phyloP scores from a whole-genome alignment of 2,113 vertebrate species.

The Psilopogon haemacephalus region DNA sequence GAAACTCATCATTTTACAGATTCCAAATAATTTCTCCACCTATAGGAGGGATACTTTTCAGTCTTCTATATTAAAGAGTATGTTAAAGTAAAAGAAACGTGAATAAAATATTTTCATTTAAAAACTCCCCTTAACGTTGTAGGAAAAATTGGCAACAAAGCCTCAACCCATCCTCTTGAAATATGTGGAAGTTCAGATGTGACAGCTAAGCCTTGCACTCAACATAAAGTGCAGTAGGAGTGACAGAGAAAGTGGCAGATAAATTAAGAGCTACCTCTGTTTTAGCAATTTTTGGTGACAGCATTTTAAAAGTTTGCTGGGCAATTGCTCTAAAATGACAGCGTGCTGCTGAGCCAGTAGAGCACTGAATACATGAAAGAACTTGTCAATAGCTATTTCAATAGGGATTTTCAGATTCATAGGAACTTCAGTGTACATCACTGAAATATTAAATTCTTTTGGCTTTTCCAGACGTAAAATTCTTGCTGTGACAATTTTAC shows the following conservation, averaged over 20 bases:
- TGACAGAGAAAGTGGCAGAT: constrained; percentile 74
- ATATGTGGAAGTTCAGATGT: constrained; percentile 32
- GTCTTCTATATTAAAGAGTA: background rate
- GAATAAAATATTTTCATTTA: background rate
- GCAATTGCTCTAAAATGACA: constrained; percentile 70
- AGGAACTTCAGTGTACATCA: constrained; percentile 13
- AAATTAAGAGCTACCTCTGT: constrained; percentile 76
- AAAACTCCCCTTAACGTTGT: constrained; percentile 17
- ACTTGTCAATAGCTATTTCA: constrained; percentile 50
- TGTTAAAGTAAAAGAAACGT: background rate
- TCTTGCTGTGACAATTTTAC: background rate
- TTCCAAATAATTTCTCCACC: background rate
- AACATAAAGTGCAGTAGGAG: constrained; percentile 63
- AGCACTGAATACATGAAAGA: constrained; percentile 52
- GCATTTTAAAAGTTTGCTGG: constrained; percentile 74
- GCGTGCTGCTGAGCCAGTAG: constrained; percentile 51
- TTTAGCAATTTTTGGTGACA: constrained; percentile 77
- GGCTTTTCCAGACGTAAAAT: constrained; percentile 49
- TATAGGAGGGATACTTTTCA: background rate
- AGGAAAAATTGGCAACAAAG: constrained; percentile 26
- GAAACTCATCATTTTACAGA: background rate
- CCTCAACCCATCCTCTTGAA: constrained; percentile 6
- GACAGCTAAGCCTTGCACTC: constrained; percentile 67
- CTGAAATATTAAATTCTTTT: constrained; percentile 63
- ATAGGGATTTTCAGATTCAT: constrained; percentile 33